phyloP scores from a whole-genome alignment of 2,888 invertebrate species.

The Euzophera pinguis region DNA sequence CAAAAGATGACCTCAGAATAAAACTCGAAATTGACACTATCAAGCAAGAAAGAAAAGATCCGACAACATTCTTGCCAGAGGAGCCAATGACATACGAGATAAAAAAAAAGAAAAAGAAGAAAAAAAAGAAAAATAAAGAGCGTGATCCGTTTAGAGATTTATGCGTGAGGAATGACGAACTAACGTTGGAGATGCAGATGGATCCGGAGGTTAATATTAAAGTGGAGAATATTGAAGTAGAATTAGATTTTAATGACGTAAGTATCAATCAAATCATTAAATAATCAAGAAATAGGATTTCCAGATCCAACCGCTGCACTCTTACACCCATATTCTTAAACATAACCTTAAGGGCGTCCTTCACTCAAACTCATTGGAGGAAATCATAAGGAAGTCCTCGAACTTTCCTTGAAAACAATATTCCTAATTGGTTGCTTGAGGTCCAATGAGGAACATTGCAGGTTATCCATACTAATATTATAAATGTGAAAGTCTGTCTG shows the following conservation, averaged over 20 bases:
- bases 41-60: conserved; percentile 47
- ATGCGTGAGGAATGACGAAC: conserved; percentile 35
- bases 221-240: conserved; percentile 69
- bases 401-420: too few relatives aligned
- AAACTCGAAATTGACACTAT: conserved; percentile 25
- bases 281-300: too few relatives aligned
- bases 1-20: conserved; percentile 24
- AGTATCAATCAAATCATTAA: conserved; percentile 34
- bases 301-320: too few relatives aligned
- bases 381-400: too few relatives aligned
- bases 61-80: conserved; percentile 61
- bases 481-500: too few relatives aligned
- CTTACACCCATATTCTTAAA: too few relatives aligned
- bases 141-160: conserved; percentile 68
- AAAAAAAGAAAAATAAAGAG: conserved; percentile 46
- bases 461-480: too few relatives aligned
- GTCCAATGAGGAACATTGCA: too few relatives aligned
- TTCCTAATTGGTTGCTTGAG: too few relatives aligned
- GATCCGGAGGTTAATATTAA: conserved; percentile 68
- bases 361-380: too few relatives aligned
- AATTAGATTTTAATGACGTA: conserved; percentile 69
- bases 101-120: conserved; percentile 66
- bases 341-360: too few relatives aligned
- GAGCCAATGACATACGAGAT: conserved; percentile 69
- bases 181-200: conserved; percentile 30